phyloP scores from a whole-genome alignment of 1,140 invertebrate genomes.

The Atta texana region DNA sequence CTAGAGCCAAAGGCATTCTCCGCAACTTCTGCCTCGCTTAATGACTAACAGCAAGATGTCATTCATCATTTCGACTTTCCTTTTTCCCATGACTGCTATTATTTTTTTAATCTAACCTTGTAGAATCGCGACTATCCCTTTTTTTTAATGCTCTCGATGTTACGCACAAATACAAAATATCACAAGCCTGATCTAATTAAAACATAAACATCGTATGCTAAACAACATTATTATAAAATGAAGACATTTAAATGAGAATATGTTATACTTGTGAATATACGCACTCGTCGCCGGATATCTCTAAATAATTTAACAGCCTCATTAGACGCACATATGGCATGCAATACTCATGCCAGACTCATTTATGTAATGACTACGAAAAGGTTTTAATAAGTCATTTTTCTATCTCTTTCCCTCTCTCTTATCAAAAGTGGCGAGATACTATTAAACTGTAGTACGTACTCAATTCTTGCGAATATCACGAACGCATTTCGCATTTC shows the following conservation, averaged over 20 bases:
- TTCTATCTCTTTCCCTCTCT: slow-evolving; percentile 9
- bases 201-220: background rate
- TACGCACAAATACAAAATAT: background rate
- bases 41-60: slow-evolving; percentile 17
- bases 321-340: slow-evolving; percentile 45
- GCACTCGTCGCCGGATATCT: slow-evolving; percentile 16
- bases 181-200: background rate
- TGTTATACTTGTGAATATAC: background rate
- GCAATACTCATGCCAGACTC: slow-evolving; percentile 18
- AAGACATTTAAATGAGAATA: slow-evolving; percentile 10
- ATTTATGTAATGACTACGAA: slow-evolving; percentile 43
- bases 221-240: slow-evolving; percentile 24
- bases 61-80: slow-evolving; percentile 20
- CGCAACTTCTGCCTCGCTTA: slow-evolving; percentile 38
- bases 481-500: slow-evolving; percentile 31
- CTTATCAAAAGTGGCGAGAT: slow-evolving; percentile 22
- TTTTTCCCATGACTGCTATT: slow-evolving; percentile 31
- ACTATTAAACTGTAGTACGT: slow-evolving; percentile 18
- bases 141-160: background rate
- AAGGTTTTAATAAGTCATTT: slow-evolving; percentile 53
- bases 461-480: slow-evolving; percentile 30
- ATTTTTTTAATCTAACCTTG: background rate
- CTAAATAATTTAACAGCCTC: slow-evolving; percentile 47
- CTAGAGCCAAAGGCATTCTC: slow-evolving; percentile 39
- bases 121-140: background rate